phyloP scores from a whole-genome alignment of 2,888 invertebrate genomes.

The Mimas tiliae region DNA sequence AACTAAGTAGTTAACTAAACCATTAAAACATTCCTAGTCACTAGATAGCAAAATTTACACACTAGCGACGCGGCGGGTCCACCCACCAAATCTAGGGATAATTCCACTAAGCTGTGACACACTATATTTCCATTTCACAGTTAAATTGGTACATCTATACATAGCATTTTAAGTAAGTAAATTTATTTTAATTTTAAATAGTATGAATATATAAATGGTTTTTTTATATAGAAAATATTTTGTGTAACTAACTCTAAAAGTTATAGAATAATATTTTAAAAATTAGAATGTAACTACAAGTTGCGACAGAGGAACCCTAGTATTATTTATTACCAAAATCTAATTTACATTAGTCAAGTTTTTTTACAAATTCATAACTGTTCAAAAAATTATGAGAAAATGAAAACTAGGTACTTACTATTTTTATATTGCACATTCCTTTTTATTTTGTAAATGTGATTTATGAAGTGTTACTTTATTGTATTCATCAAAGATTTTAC shows the following conservation, averaged over 20 bases:
- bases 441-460: not conserved
- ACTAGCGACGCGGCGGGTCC: too few species aligned
- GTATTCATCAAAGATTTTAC: slow-evolving; percentile 4
- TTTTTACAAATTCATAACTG: not conserved
- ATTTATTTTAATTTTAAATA: not conserved
- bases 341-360: too few species aligned
- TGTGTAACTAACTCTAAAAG: not conserved
- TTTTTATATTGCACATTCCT: slow-evolving; percentile 15
- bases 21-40: too few species aligned
- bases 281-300: not conserved
- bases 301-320: not conserved
- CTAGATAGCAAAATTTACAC: too few species aligned
- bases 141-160: too few species aligned
- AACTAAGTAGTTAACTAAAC: too few species aligned
- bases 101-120: too few species aligned
- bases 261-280: not conserved
- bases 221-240: too few species aligned
- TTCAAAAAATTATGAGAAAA: not conserved
- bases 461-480: slow-evolving; percentile 1
- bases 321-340: not conserved
- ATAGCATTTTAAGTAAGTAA: too few species aligned
- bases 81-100: too few species aligned
- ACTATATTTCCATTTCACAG: too few species aligned
- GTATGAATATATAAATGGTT: too few species aligned
- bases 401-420: not conserved